Conservation (phyloP, 2,888 invertebrate genomes). For the Sarcophaga caerulescens region DNA sequence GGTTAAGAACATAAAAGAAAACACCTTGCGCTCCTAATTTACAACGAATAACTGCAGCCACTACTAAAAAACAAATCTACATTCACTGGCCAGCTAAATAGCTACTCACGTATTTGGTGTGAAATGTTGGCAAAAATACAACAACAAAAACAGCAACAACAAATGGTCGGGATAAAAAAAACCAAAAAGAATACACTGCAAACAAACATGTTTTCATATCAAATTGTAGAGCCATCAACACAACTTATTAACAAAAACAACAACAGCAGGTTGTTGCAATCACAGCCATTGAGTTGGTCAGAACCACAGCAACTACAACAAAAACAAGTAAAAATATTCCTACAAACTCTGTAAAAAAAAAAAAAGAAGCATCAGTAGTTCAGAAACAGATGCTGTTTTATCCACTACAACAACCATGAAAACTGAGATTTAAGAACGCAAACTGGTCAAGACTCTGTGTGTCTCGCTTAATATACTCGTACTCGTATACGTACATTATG, state of each 20-base stretch:
- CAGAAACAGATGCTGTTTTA: conserved; percentile 62
- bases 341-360: conserved; percentile 37
- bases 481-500: no score
- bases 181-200: conserved; percentile 22
- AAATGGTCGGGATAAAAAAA: background rate
- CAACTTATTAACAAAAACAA: conserved; percentile 48
- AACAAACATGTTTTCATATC: conserved; percentile 59
- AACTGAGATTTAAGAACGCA: conserved; percentile 39
- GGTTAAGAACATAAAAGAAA: conserved; percentile 50
- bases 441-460: conserved; percentile 6
- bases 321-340: conserved; percentile 58
- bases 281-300: background rate
- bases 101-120: conserved; percentile 55
- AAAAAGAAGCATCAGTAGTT: conserved; percentile 1
- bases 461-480: background rate
- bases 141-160: no score
- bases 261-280: conserved; percentile 12
- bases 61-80: conserved; percentile 35
- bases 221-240: conserved; percentile 60
- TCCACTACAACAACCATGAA: background rate
- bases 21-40: conserved; percentile 61
- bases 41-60: conserved; percentile 30
- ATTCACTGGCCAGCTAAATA: conserved; percentile 32
- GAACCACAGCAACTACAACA: conserved; percentile 17
- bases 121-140: conserved; percentile 46